Evolutionary conservation across 2,113 vertebrate species (phyloP).

Genomic region (Pterocles burchelli): DNA sequence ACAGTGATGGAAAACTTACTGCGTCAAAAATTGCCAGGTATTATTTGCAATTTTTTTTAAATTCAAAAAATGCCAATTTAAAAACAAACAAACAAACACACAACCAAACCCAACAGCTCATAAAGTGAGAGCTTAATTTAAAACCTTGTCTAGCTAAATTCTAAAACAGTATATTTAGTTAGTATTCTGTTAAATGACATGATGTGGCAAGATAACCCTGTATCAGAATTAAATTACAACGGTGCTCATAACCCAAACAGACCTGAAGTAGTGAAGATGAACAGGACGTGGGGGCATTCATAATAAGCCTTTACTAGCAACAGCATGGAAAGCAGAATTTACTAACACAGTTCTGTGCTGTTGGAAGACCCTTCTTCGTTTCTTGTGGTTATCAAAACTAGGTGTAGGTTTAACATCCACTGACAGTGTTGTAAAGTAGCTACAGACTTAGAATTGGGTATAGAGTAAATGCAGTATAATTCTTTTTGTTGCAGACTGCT

Average conservation of each 20-base stretch:
- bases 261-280: background rate
- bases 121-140: background rate
- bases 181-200: background rate
- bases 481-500: constrained; percentile 80
- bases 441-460: background rate
- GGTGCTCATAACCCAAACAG: background rate
- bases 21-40: constrained; percentile 86
- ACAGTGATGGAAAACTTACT: constrained; percentile 83
- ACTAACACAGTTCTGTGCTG: background rate
- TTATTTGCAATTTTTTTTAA: constrained; percentile 34
- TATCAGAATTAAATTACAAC: background rate
- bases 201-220: background rate
- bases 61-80: background rate
- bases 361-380: background rate
- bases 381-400: background rate
- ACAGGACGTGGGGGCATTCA: background rate
- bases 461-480: background rate
- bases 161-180: background rate
- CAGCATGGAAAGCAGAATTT: background rate
- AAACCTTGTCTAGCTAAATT: background rate
- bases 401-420: background rate
- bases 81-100: background rate
- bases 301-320: background rate
- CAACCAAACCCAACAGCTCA: background rate
- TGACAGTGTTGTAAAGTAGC: background rate